Conservation (phyloP, 2,797 vertebrate species). For the Balearica regulorum region DNA sequence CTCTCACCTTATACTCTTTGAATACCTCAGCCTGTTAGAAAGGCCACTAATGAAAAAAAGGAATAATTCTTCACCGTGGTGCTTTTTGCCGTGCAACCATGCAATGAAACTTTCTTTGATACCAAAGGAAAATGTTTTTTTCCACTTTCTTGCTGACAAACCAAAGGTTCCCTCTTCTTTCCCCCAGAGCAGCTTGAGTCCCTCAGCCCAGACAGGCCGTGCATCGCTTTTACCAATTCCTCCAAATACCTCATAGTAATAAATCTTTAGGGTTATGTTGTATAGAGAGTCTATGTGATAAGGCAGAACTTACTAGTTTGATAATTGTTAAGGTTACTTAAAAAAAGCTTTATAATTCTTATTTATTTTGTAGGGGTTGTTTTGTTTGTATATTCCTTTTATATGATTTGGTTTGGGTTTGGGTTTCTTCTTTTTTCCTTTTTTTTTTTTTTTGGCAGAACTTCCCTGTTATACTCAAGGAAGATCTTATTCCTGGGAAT, state of each 20-base stretch:
- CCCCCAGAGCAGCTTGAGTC: conserved; percentile 62
- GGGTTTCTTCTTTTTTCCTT: conserved; percentile 5
- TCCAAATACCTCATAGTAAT: conserved; percentile 99
- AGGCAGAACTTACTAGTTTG: conserved; percentile 93
- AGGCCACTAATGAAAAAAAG: conserved; percentile 93
- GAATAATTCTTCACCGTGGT: conserved; percentile 93
- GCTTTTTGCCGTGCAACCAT: conserved; percentile 97
- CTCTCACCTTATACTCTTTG: conserved; percentile 93
- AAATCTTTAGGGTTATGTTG: conserved; percentile 94
- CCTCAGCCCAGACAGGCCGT: conserved; percentile 83
- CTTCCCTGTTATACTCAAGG: conserved; percentile 82
- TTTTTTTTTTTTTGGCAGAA: conserved; percentile 72
- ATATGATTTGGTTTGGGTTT: conserved; percentile 21
- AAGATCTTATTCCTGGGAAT: conserved; percentile 84
- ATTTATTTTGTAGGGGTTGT: conserved; percentile 89
- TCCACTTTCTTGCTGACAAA: conserved; percentile 90
- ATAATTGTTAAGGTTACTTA: conserved; percentile 91
- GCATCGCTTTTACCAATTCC: conserved; percentile 92
- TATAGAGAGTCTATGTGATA: conserved; percentile 95
- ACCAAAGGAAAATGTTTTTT: conserved; percentile 91
- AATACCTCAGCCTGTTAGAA: conserved; percentile 99
- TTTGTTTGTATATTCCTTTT: conserved; percentile 67
- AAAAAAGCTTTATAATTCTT: conserved; percentile 87
- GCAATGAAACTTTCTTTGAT: conserved; percentile 93
- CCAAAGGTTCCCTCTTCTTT: conserved; percentile 87